Conservation (phyloP, 1,140 invertebrate genomes). For the Asbolus verrucosus region DNA sequence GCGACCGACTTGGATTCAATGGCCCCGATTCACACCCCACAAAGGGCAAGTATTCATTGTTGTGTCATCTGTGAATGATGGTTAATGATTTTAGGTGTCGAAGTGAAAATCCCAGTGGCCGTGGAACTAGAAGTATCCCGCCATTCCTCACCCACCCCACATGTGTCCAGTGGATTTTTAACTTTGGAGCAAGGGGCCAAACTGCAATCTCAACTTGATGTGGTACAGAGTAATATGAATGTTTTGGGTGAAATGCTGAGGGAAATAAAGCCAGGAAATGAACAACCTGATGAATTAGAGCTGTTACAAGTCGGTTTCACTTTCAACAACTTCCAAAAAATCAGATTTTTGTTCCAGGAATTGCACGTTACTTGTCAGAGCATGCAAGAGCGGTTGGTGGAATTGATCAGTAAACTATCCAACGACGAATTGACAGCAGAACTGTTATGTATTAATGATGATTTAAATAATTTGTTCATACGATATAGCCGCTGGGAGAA, state of each 20-base stretch:
- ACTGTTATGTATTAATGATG: conserved; percentile 93
- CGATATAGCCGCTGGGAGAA: conserved; percentile 86
- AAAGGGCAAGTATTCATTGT: conserved; percentile 76
- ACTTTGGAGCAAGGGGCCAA: conserved; percentile 87
- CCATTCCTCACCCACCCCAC: conserved; percentile 48
- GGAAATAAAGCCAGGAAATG: conserved; percentile 75
- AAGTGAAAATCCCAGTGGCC: conserved; percentile 50
- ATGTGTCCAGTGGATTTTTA: conserved; percentile 64
- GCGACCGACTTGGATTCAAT: conserved; percentile 94
- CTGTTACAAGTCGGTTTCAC: conserved; percentile 67
- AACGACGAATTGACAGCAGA: conserved; percentile 95
- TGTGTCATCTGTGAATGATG: too few relatives aligned
- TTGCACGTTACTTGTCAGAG: conserved; percentile 85
- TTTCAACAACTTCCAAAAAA: background rate
- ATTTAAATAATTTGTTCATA: conserved; percentile 95
- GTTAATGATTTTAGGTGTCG: conserved; percentile 61
- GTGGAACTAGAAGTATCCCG: conserved; percentile 32
- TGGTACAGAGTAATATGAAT: conserved; percentile 94
- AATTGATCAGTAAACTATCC: conserved; percentile 88
- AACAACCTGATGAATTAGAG: conserved; percentile 71
- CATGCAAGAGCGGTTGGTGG: conserved; percentile 95
- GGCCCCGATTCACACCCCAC: conserved; percentile 97
- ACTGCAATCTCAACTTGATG: conserved; percentile 89
- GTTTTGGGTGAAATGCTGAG: conserved; percentile 96
- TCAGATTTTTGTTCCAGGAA: conserved; percentile 71